A percentile compares a stretch with the other conserved stretches of the same genome.
phyloP scores from a whole-genome alignment of 2,888 invertebrate species.

The Euspilapteryx auroguttella region DNA sequence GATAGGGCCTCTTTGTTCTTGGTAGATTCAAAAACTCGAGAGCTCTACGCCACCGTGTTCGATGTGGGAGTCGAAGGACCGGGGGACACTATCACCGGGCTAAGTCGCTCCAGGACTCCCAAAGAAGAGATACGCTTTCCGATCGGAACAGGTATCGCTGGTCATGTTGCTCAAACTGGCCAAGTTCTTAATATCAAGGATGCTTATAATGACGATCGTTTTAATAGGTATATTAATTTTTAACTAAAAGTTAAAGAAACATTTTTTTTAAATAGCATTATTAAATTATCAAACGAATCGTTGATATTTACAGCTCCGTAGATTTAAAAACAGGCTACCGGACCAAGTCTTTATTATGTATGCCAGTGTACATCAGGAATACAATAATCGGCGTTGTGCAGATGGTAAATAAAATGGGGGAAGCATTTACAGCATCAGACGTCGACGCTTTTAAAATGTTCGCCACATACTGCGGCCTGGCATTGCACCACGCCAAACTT shows the following conservation, averaged over 20 bases:
- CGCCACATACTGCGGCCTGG: slow-evolving; percentile 83
- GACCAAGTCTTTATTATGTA: slow-evolving; percentile 78
- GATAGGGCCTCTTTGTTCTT: slow-evolving; percentile 84
- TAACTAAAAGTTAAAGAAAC: too few relatives aligned
- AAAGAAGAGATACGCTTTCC: slow-evolving; percentile 69
- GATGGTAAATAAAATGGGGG: slow-evolving; percentile 74
- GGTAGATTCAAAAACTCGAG: slow-evolving; percentile 71
- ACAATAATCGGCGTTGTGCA: slow-evolving; percentile 84
- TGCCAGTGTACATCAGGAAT: slow-evolving; percentile 83
- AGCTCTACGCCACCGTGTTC: slow-evolving; percentile 82
- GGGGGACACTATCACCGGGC: slow-evolving; percentile 3
- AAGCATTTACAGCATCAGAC: slow-evolving; percentile 65
- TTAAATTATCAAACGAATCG: too few relatives aligned
- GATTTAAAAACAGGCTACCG: slow-evolving; percentile 70
- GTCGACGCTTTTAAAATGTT: slow-evolving; percentile 83
- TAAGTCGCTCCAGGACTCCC: slow-evolving; percentile 2
- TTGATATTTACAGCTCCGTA: slow-evolving; percentile 43
- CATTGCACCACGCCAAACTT: slow-evolving; percentile 81
- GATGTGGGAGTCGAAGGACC: slow-evolving; percentile 57
- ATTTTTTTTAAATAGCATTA: too few relatives aligned
- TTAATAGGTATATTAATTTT: slow-evolving; percentile 55
- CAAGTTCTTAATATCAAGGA: slow-evolving; percentile 80
- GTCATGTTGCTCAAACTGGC: slow-evolving; percentile 79
- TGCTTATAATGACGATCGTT: slow-evolving; percentile 77
- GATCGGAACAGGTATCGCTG: slow-evolving; percentile 78